These are phyloP conservation scores for Thumatha senex DNA, from an alignment of 2,888 invertebrate species.

Conservation along the genomic window DNA sequence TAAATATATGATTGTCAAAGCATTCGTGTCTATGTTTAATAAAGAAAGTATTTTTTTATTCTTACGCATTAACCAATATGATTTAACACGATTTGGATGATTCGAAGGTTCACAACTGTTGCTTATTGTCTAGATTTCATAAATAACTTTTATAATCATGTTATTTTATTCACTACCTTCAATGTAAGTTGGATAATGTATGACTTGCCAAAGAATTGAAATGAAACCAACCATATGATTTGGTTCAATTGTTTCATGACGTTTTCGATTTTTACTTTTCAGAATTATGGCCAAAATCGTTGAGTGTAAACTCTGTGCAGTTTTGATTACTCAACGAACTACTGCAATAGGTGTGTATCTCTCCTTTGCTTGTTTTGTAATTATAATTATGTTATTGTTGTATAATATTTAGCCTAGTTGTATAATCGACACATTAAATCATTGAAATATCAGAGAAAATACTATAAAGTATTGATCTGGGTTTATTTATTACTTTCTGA, in stretches of 20 bases:
- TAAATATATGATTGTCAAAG: slow-evolving; percentile 54
- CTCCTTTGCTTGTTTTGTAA: slow-evolving; percentile 4
- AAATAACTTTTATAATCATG: slow-evolving; percentile 58
- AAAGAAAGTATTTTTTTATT: slow-evolving; percentile 52
- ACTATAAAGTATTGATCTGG: not conserved
- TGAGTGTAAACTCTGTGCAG: slow-evolving; percentile 29
- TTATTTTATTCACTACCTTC: slow-evolving; percentile 55
- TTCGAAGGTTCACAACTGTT: slow-evolving; percentile 57
- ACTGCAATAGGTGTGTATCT: not conserved
- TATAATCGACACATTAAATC: slow-evolving; percentile 6
- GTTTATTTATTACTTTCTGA: not conserved
- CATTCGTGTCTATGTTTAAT: slow-evolving; percentile 31
- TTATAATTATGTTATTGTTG: slow-evolving; percentile 13
- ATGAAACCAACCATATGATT: slow-evolving; percentile 76
- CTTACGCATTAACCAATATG: slow-evolving; percentile 62
- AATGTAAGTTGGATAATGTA: slow-evolving; percentile 65
- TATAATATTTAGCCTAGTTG: slow-evolving; percentile 12
- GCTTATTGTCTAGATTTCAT: slow-evolving; percentile 56
- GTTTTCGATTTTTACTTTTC: slow-evolving; percentile 64
- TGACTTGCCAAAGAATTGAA: slow-evolving; percentile 74
- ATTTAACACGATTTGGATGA: slow-evolving; percentile 60
- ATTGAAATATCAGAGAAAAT: not conserved
- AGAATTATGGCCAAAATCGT: slow-evolving; percentile 20
- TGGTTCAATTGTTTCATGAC: slow-evolving; percentile 75
- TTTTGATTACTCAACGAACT: slow-evolving; percentile 12